Base-by-base conservation (phyloP, 2,113 vertebrate genomes). In the Tragelaphus strepsiceros region DNA sequence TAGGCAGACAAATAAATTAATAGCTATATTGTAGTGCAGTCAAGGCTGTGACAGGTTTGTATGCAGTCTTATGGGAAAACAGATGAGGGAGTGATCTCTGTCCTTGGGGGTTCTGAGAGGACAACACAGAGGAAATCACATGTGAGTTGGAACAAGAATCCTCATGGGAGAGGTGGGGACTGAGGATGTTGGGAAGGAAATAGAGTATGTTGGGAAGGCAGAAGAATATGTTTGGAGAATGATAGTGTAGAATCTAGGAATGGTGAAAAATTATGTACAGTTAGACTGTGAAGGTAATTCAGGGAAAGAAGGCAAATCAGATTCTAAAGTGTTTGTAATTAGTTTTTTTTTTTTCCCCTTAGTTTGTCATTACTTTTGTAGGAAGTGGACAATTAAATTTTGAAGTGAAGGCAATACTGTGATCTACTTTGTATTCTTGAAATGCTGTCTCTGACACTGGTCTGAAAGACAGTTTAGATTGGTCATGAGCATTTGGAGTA, bases 1-100 rank as follows among this genome's bases (percentile, higher is more conserved):
- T 92, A 59, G 80, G 51, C 94, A 97, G 58, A 88, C 21, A 92
- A 92, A 26, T 93, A 86, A 96, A 89, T 97, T 94, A 92, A 90
- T 91, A 78, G 78, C 56, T 61, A 16, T 56, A 51, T 46, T 51
- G 11, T 59, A 74, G 90, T 77, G 32, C 90, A 82, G 95, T 88
- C 92, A 94, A 87, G 12, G 39, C 58, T 61, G 10, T 77, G 87
- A 39, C 43, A 78, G 61, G 64, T 91, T 94, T 96, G 83, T 78
- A 46, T 82, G 85, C 49, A 87, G 54, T 74, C 58, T 24, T 67
- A 21, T 90, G 74, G 92, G 49, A 82, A 96, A 97, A 95, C 53
- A 84, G 35, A 46, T 9, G 30, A 96, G 49, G 81, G 49, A 81
- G 22, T 49, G 90, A 53, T 92, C 59, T 78, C 4, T 96, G 91